Percentiles rank a stretch among this genome's conserved stretches.
Evolutionary conservation across 2,888 invertebrate genomes (phyloP).

Genomic region (Sinelater perroti): DNA sequence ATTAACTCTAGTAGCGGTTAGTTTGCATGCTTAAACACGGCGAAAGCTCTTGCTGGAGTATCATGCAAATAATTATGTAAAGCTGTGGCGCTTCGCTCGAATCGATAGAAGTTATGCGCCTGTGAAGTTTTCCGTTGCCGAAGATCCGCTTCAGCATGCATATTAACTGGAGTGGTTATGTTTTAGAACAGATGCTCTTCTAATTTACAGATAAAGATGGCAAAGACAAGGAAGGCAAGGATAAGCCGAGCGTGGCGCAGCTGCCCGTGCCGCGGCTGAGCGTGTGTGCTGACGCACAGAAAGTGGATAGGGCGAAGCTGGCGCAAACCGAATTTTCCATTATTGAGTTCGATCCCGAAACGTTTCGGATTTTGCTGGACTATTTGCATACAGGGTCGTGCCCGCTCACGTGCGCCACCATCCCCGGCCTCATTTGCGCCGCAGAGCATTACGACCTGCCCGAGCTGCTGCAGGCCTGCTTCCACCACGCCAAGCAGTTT

Average conservation of each 20-base stretch:
- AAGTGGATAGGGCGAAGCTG: constrained; percentile 89
- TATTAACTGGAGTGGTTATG: too few relatives aligned
- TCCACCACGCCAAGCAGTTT: constrained; percentile 95
- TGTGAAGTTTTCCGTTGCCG: constrained; percentile 7
- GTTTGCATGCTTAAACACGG: not conserved
- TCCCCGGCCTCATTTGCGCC: constrained; percentile 92
- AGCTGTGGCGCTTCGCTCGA: too few relatives aligned
- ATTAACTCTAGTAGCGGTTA: not conserved
- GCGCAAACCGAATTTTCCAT: constrained; percentile 96
- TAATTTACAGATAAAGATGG: constrained; percentile 76
- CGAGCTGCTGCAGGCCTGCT: constrained; percentile 91
- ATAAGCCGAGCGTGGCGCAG: constrained; percentile 75
- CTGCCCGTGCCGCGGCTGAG: constrained; percentile 87
- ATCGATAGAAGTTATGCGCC: constrained; percentile 7
- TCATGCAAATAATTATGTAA: constrained; percentile 16
- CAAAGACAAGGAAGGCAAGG: constrained; percentile 81
- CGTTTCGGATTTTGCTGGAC: constrained; percentile 88
- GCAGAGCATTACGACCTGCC: constrained; percentile 95
- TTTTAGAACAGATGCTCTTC: constrained; percentile 29
- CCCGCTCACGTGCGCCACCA: constrained; percentile 89
- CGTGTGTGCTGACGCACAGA: constrained; percentile 93
- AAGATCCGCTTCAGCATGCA: too few relatives aligned
- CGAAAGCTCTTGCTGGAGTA: constrained; percentile 1
- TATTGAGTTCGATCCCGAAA: constrained; percentile 94
- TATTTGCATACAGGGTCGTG: constrained; percentile 94